phyloP scores from a whole-genome alignment of 2,888 invertebrate genomes.

The Clistopyga incitator region DNA sequence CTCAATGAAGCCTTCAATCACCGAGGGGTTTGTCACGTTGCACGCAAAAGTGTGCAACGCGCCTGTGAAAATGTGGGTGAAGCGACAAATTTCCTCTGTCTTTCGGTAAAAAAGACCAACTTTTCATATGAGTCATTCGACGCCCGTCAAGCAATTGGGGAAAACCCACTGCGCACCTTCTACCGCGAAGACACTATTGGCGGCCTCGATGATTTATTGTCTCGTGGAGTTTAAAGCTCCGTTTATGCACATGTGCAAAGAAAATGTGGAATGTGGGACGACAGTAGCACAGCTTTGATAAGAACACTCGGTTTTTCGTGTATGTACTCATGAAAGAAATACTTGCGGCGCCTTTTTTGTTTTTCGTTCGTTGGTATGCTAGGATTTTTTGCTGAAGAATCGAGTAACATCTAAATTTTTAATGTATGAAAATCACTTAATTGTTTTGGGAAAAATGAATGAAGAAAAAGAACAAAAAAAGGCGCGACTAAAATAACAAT shows the following conservation, averaged over 20 bases:
- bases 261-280: background rate
- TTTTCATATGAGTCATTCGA: background rate
- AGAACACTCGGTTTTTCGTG: background rate
- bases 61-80: too few species aligned
- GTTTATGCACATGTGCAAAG: background rate
- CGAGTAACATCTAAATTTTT: too few species aligned
- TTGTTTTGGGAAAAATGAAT: too few species aligned
- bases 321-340: background rate
- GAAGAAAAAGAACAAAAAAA: too few species aligned
- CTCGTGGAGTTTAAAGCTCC: background rate
- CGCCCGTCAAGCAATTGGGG: too few species aligned
- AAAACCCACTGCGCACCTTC: background rate
- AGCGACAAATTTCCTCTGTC: background rate
- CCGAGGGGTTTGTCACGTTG: too few species aligned
- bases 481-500: too few species aligned
- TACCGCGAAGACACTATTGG: background rate
- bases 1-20: conserved; percentile 12
- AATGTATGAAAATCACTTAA: too few species aligned
- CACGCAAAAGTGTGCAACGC: background rate
- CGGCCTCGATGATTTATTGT: background rate
- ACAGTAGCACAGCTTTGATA: too few species aligned
- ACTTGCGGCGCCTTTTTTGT: background rate
- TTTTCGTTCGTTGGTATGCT: background rate
- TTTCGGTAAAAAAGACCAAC: background rate
- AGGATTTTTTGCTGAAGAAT: background rate